A percentile compares a stretch with the other conserved stretches of the same genome.
Evolutionary conservation across 2,888 invertebrate species (phyloP).

Genomic region (Homarus gammarus): DNA sequence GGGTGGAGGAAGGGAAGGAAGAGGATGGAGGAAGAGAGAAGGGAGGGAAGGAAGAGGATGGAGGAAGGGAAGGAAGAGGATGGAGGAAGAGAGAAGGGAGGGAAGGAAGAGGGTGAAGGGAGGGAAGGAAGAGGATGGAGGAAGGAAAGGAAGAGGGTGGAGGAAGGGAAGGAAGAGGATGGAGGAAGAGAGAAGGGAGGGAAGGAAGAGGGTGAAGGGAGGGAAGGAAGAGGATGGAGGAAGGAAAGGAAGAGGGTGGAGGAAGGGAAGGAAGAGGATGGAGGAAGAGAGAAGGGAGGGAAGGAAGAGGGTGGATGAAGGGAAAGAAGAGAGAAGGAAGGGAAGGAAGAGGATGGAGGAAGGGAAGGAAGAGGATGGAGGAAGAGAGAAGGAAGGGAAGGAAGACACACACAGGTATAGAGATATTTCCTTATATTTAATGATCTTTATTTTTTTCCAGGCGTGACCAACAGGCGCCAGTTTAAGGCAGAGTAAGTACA

Average conservation of each 20-base stretch:
- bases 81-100: no score
- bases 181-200: no score
- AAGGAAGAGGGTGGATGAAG: background rate
- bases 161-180: background rate
- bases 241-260: background rate
- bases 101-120: background rate
- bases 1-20: no score
- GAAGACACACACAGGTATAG: no score
- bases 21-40: no score
- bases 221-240: background rate
- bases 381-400: background rate
- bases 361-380: conserved; percentile 1
- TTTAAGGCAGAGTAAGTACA: no score
- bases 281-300: background rate
- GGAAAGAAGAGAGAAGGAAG: background rate
- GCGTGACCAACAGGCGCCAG: no score
- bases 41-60: no score
- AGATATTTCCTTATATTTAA: no score
- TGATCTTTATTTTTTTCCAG: no score
- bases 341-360: background rate
- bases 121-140: background rate
- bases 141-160: background rate
- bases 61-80: no score
- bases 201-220: background rate
- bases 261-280: background rate